A percentile compares a stretch with the other conserved stretches of the same genome.
These are phyloP conservation scores for Synergus laeviventris DNA, from an alignment of 2,888 invertebrate genomes.

Conservation along the genomic window DNA sequence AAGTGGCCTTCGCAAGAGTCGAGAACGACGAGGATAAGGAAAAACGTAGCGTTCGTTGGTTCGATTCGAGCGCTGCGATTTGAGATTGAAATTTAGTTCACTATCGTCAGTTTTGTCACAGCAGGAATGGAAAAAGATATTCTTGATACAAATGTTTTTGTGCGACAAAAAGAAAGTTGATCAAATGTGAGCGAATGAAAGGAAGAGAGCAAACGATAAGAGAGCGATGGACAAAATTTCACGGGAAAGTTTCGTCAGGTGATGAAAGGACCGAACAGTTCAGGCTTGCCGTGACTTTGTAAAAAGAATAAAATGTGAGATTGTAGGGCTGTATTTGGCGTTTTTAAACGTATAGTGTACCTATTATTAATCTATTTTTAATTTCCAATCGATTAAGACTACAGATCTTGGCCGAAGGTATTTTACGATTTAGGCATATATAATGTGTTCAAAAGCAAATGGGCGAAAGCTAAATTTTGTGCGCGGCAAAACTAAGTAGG, in stretches of 20 bases:
- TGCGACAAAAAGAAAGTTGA: constrained; percentile 64
- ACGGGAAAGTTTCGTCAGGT: constrained; percentile 52
- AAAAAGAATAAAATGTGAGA: constrained; percentile 60
- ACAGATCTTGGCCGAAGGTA: constrained; percentile 63
- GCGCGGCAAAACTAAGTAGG: constrained; percentile 51
- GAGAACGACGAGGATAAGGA: constrained; percentile 54
- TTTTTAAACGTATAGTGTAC: constrained; percentile 59
- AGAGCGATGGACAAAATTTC: constrained; percentile 43
- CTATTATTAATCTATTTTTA: constrained; percentile 61
- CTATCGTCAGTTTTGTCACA: constrained; percentile 51
- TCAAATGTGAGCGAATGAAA: constrained; percentile 46
- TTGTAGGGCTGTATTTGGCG: constrained; percentile 66
- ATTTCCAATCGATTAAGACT: constrained; percentile 61
- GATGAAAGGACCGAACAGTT: constrained; percentile 51
- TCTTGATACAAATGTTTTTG: constrained; percentile 75
- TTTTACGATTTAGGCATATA: constrained; percentile 74
- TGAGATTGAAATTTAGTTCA: constrained; percentile 68
- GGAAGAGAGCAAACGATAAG: constrained; percentile 50
- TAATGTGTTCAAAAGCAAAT: constrained; percentile 73
- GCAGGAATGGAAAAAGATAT: constrained; percentile 63
- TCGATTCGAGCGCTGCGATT: constrained; percentile 56
- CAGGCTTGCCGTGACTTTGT: constrained; percentile 56
- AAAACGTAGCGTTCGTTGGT: too few species aligned
- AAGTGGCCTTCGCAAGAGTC: constrained; percentile 74
- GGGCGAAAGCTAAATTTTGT: constrained; percentile 48